Conservation (phyloP, 2,113 vertebrate genomes). For the Phaethon lepturus region DNA sequence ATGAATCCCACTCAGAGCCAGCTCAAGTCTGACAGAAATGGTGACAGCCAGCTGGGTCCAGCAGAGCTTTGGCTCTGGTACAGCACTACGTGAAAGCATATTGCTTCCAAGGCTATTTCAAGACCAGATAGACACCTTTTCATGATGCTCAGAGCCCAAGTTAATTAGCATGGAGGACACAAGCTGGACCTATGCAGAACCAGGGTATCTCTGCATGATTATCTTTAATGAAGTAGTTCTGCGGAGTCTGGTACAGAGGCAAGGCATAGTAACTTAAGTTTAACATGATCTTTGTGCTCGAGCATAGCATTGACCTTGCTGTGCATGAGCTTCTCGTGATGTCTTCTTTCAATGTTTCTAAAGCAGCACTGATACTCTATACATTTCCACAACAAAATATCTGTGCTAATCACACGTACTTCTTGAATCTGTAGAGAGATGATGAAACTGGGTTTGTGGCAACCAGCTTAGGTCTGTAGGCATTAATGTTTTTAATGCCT, state of each 20-base stretch:
- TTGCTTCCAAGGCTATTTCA: background rate
- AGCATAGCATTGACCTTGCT: background rate
- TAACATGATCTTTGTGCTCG: background rate
- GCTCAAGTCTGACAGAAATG: background rate
- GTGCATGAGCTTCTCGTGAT: background rate
- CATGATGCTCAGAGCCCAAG: background rate
- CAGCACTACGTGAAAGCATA: background rate
- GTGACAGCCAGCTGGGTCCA: slow-evolving; percentile 11
- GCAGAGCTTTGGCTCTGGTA: background rate
- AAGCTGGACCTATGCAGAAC: background rate
- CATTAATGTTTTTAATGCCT: rapidly evolving
- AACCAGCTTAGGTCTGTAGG: background rate
- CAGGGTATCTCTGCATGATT: background rate
- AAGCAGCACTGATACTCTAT: background rate
- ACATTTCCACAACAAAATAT: background rate
- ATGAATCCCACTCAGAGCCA: background rate
- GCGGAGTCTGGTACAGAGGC: background rate
- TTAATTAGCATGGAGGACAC: background rate
- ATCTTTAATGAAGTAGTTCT: background rate
- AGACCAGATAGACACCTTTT: background rate
- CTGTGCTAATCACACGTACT: background rate
- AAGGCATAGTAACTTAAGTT: background rate
- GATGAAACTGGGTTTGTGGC: background rate
- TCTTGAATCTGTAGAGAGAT: background rate
- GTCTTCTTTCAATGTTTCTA: background rate